Evolutionary conservation across 2,888 invertebrate genomes (phyloP).

Genomic region (Sycophila texana): DNA sequence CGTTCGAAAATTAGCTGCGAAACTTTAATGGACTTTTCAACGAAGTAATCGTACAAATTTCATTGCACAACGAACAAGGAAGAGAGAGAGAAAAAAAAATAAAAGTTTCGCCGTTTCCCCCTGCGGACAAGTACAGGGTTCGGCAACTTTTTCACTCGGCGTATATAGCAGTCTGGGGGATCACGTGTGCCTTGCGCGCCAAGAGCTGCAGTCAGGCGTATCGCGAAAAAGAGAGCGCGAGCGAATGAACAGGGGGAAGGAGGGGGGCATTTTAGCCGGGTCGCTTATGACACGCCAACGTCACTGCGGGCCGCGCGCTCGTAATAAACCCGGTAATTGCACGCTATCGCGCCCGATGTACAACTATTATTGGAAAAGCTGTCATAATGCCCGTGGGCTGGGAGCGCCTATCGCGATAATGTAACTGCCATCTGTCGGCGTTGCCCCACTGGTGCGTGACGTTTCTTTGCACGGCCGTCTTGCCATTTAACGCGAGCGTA

Average conservation of each 20-base stretch:
- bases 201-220: background rate
- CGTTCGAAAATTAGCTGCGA: no score
- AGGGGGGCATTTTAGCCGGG: background rate
- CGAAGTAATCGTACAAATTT: no score
- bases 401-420: constrained; percentile 32
- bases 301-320: constrained; percentile 12
- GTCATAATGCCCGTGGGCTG: constrained; percentile 42
- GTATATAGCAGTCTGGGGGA: background rate
- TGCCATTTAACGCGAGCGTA: background rate
- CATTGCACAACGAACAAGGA: no score
- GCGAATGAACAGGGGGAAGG: background rate
- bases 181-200: background rate
- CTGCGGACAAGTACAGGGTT: no score
- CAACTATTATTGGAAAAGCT: constrained; percentile 53
- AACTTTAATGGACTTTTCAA: no score
- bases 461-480: background rate
- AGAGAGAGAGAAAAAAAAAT: no score
- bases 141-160: no score
- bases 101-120: no score
- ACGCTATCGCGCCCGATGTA: constrained; percentile 40
- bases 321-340: constrained; percentile 52
- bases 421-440: constrained; percentile 32
- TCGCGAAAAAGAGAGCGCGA: background rate
- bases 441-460: background rate
- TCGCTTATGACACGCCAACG: constrained; percentile 27